Conservation (phyloP, 2,113 vertebrate genomes). For the Salvelinus sp. region DNA sequence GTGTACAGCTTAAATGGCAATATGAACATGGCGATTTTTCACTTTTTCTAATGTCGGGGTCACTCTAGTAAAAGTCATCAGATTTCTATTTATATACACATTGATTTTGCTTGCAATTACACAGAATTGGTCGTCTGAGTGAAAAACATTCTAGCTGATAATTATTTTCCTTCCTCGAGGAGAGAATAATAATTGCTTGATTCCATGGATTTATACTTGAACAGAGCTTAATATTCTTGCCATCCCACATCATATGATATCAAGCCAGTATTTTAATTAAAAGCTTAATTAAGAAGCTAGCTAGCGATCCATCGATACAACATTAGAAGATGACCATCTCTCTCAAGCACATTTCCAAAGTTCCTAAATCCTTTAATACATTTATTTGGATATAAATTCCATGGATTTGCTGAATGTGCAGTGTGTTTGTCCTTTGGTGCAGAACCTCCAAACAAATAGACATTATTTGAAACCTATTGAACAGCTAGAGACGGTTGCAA, state of each 20-base stretch:
- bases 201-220: slow-evolving; percentile 26
- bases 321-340: neutral
- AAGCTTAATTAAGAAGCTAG: slow-evolving; percentile 11
- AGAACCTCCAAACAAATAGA: neutral
- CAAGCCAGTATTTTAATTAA: slow-evolving; percentile 3
- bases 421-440: neutral
- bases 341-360: neutral
- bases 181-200: slow-evolving; percentile 26
- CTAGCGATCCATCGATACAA: neutral
- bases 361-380: neutral
- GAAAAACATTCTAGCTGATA: slow-evolving; percentile 25
- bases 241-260: neutral
- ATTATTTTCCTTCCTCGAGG: slow-evolving; percentile 32
- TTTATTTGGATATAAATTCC: neutral
- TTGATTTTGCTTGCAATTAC: slow-evolving; percentile 43
- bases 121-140: slow-evolving; percentile 40
- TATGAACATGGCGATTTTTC: no score
- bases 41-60: no score
- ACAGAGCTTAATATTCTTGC: neutral
- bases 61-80: no score
- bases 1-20: no score
- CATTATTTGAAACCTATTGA: neutral
- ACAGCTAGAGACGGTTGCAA: no score
- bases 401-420: neutral
- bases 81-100: neutral